Conservation (phyloP, 2,888 invertebrate species). For the Ochlodes sylvanus region DNA sequence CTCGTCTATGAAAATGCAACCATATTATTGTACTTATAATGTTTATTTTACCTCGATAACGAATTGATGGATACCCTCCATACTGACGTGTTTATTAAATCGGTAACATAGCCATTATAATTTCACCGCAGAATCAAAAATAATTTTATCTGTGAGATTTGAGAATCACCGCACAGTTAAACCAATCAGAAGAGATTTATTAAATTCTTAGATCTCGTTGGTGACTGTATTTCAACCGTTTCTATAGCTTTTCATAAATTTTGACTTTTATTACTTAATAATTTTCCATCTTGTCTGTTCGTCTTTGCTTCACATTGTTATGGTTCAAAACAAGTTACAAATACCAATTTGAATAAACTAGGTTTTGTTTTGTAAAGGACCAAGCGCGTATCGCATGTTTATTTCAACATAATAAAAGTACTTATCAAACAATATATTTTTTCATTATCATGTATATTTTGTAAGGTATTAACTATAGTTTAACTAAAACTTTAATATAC, state of each 20-base stretch:
- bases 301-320: background rate
- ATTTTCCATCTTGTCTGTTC: conserved; percentile 12
- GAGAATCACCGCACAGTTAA: too few species aligned
- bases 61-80: too few species aligned
- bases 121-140: too few species aligned
- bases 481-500: conserved; percentile 24
- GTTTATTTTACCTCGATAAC: too few species aligned
- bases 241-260: background rate
- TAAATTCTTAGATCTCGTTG: conserved; percentile 12
- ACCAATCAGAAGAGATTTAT: background rate
- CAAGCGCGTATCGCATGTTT: conserved; percentile 1
- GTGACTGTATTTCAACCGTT: background rate
- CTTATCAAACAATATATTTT: conserved; percentile 3
- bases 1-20: too few species aligned
- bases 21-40: too few species aligned
- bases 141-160: too few species aligned
- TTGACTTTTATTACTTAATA: conserved; percentile 17
- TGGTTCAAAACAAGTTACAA: conserved; percentile 29
- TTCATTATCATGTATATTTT: conserved; percentile 29
- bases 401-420: conserved; percentile 20
- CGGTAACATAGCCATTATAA: too few species aligned
- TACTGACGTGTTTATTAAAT: too few species aligned
- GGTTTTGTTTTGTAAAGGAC: conserved; percentile 32
- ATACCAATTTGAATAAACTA: conserved; percentile 30
- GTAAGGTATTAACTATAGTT: conserved; percentile 24